These are phyloP conservation scores for Agrypnus murinus DNA, from an alignment of 2,888 invertebrate genomes.

Conservation along the genomic window DNA sequence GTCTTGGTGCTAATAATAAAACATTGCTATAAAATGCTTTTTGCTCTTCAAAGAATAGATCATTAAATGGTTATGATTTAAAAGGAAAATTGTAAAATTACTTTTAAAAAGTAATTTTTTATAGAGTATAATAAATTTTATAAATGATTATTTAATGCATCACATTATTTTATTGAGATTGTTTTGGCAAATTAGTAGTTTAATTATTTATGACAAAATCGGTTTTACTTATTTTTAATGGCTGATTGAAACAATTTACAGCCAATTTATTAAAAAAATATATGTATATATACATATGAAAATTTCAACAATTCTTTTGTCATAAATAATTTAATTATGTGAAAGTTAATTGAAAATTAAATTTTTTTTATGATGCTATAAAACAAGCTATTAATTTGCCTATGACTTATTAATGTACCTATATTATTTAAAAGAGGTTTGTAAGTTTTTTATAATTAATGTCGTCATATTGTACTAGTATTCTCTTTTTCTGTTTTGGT, in stretches of 20 bases:
- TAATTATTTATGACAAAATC: too few relatives aligned
- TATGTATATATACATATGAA: too few relatives aligned
- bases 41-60: conserved; percentile 15
- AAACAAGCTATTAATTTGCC: neutral
- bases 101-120: conserved; percentile 11
- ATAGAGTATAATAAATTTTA: conserved; percentile 16
- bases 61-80: conserved; percentile 17
- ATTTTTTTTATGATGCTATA: neutral
- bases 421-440: neutral
- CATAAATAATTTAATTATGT: too few relatives aligned
- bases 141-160: too few relatives aligned
- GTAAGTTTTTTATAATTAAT: too few relatives aligned
- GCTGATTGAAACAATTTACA: too few relatives aligned
- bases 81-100: conserved; percentile 5
- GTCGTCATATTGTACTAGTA: too few relatives aligned
- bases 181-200: conserved; percentile 10
- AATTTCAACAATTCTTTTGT: too few relatives aligned
- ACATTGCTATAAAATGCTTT: conserved; percentile 17
- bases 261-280: too few relatives aligned
- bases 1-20: conserved; percentile 28
- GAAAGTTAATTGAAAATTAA: too few relatives aligned
- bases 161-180: neutral
- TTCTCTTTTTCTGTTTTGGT: neutral
- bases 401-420: neutral
- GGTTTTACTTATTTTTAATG: too few relatives aligned